These are phyloP conservation scores for Pheosia tremula DNA, from an alignment of 2,888 invertebrate genomes.

Conservation along the genomic window DNA sequence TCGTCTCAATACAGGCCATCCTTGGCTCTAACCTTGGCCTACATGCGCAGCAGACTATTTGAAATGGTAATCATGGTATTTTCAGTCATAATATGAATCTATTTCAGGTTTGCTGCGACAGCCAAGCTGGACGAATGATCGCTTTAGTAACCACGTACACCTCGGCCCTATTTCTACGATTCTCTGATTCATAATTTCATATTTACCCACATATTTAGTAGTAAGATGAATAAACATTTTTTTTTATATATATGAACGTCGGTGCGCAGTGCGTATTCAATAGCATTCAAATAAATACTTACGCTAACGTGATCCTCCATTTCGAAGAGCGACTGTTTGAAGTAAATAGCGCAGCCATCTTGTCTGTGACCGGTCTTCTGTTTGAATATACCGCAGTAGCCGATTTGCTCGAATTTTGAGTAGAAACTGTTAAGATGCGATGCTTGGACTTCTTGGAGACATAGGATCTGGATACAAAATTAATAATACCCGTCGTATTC, in stretches of 20 bases:
- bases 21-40: background rate
- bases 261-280: background rate
- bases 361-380: slow-evolving; percentile 91
- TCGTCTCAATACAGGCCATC: background rate
- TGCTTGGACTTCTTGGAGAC: slow-evolving; percentile 95
- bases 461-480: slow-evolving; percentile 87
- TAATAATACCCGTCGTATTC: background rate
- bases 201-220: too few species aligned
- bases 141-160: too few species aligned
- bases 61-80: too few species aligned
- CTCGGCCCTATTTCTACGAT: too few species aligned
- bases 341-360: slow-evolving; percentile 97
- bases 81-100: too few species aligned
- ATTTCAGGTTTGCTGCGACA: too few species aligned
- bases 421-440: slow-evolving; percentile 88
- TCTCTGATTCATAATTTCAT: too few species aligned
- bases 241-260: too few species aligned
- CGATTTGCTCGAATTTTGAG: slow-evolving; percentile 79
- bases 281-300: slow-evolving; percentile 71
- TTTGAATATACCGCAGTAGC: slow-evolving; percentile 91
- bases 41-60: background rate
- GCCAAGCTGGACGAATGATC: too few species aligned
- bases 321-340: slow-evolving; percentile 87
- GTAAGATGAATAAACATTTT: too few species aligned
- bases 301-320: slow-evolving; percentile 87